phyloP scores from a whole-genome alignment of 2,888 invertebrate species.

The Pyrrhia umbra region DNA sequence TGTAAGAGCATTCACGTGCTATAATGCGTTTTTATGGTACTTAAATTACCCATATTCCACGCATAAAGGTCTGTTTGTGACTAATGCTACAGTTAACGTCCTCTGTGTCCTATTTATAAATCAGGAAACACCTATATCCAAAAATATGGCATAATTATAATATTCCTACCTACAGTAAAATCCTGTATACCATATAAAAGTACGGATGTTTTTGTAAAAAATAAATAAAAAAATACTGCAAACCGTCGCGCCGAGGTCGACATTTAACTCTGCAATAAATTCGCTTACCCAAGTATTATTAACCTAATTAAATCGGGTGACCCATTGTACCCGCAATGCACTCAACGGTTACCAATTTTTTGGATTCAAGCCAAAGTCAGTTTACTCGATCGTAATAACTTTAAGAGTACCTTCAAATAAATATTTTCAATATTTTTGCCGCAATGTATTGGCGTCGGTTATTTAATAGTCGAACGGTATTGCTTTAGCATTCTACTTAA shows the following conservation, averaged over 20 bases:
- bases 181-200: conserved; percentile 29
- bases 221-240: conserved; percentile 38
- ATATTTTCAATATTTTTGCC: conserved; percentile 49
- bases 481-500: conserved; percentile 9
- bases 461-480: conserved; percentile 28
- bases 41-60: background rate
- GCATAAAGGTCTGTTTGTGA: conserved; percentile 13
- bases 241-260: conserved; percentile 39
- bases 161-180: conserved; percentile 28
- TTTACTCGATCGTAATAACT: conserved; percentile 56
- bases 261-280: conserved; percentile 53
- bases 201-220: conserved; percentile 23
- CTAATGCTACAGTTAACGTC: conserved; percentile 23
- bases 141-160: conserved; percentile 47
- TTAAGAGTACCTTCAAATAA: conserved; percentile 54
- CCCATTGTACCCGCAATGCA: conserved; percentile 59
- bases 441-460: conserved; percentile 43
- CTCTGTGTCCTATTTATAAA: conserved; percentile 36
- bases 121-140: conserved; percentile 29
- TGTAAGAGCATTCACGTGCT: background rate
- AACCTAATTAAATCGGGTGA: conserved; percentile 62
- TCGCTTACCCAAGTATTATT: conserved; percentile 56
- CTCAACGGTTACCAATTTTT: conserved; percentile 55
- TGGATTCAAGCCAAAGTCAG: conserved; percentile 55
- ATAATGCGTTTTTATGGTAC: conserved; percentile 15